phyloP scores from a whole-genome alignment of 2,113 vertebrate species.

The Chloropsis hardwickii region DNA sequence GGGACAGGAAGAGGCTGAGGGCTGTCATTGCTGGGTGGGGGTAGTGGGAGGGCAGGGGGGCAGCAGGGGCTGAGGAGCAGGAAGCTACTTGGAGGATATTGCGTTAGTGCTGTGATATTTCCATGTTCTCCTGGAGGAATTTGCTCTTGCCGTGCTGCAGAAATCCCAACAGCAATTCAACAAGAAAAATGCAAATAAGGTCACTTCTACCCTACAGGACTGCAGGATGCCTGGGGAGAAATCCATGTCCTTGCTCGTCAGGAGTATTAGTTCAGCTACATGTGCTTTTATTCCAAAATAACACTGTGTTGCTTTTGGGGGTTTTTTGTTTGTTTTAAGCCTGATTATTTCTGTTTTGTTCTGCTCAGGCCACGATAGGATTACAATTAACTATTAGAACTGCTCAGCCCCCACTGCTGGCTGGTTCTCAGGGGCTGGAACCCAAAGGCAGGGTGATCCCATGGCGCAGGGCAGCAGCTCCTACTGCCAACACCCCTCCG shows the following conservation, averaged over 20 bases:
- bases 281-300: slow-evolving; percentile 48
- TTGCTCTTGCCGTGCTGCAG: not conserved
- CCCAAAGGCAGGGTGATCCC: not conserved
- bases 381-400: not conserved
- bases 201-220: slow-evolving; percentile 57
- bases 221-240: slow-evolving; percentile 36
- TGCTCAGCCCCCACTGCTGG: not conserved
- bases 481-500: rapidly evolving
- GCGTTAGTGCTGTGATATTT: slow-evolving; percentile 54
- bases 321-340: not conserved
- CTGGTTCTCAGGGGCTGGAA: not conserved
- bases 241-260: slow-evolving; percentile 39
- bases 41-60: not conserved
- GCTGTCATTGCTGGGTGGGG: not conserved
- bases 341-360: slow-evolving; percentile 3
- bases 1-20: not conserved
- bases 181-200: slow-evolving; percentile 64
- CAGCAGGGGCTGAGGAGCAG: not conserved
- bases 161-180: slow-evolving; percentile 46
- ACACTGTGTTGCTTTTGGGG: slow-evolving; percentile 5
- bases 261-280: slow-evolving; percentile 36
- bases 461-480: not conserved
- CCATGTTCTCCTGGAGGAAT: slow-evolving; percentile 33
- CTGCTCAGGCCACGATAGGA: not conserved
- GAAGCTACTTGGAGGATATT: not conserved